Evolutionary conservation across 2,888 invertebrate species (phyloP), one percentile per base, ranked within the genome.

Genomic region (Hydrotaea cyrtoneurina): DNA sequence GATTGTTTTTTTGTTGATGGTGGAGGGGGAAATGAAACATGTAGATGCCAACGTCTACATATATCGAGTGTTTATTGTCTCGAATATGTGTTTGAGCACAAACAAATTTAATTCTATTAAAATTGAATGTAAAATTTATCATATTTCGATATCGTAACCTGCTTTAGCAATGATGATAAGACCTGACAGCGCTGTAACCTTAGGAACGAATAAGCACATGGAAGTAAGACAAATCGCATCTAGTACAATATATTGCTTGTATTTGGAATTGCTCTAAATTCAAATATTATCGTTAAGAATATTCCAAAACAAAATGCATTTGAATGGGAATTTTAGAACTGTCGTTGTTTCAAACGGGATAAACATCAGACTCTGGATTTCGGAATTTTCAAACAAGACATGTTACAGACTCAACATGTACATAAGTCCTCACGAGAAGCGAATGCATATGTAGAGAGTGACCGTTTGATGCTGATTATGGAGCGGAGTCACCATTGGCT

Each of bases 221-320:
- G 39, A 39, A 10, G 4, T 11, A 39, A 36, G n/a, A n/a, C n/a
- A n/a, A n/a, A 31, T 31, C 7, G n/a, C 31, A 62, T 62, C n/a
- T 17, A 62, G n/a, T 26, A 62, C 3, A 62, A 11, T 39, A 10
- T 8, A 39, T 39, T 8, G 11, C 3, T 11, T 39, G 8, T 39
- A 13, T 39, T 2, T 39, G 39, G 11, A 8, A 1, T 39, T 8
- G 31, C 31, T 15, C 26, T 36, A 36, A 36, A 62, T 31, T 62
- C 4, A 62, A 31, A n/a, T 62, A 62, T 62, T 62, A 62, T 36
- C 31, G 17, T 62, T 62, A 50, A 50, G 13, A n/a, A 50, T 50
- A 0, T n/a, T 39, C 11, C 11, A 50, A 50, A n/a, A 50, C 7
- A 8, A 50, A 3, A 50, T 50, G 13, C 13, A 50, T 50, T 50